Conservation (phyloP, 2,888 invertebrate genomes). For the Ichneumoninae sp. region DNA sequence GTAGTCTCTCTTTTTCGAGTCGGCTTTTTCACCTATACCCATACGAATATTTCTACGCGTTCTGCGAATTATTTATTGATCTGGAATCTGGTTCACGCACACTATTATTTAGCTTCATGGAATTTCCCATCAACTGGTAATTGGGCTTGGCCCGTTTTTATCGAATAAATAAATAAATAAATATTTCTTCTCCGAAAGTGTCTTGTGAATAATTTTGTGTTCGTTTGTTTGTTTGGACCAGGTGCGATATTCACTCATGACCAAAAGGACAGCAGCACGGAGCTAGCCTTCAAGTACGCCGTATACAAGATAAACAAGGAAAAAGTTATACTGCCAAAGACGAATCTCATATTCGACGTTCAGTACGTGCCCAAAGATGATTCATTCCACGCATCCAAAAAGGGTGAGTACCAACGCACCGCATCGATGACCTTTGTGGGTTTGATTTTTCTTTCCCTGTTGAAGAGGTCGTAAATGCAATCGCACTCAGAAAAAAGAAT, state of each 20-base stretch:
- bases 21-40: too few relatives aligned
- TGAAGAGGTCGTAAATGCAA: too few relatives aligned
- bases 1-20: too few relatives aligned
- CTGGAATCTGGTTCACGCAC: too few relatives aligned
- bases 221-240: conserved; percentile 81
- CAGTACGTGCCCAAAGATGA: conserved; percentile 91
- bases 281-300: conserved; percentile 92
- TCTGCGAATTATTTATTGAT: too few relatives aligned
- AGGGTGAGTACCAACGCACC: conserved; percentile 85
- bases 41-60: too few relatives aligned
- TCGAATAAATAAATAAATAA: not conserved
- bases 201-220: too few relatives aligned
- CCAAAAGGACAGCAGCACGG: conserved; percentile 89
- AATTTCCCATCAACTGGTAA: too few relatives aligned
- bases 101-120: too few relatives aligned
- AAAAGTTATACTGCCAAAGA: conserved; percentile 89
- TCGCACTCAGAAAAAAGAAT: too few relatives aligned
- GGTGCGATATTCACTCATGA: conserved; percentile 92
- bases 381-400: conserved; percentile 92
- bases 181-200: too few relatives aligned
- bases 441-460: too few relatives aligned
- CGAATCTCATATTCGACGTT: conserved; percentile 90
- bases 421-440: not conserved
- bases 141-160: not conserved
- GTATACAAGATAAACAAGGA: conserved; percentile 92